These are phyloP conservation scores for Trisateles emortualis DNA, from an alignment of 2,888 invertebrate genomes.

Conservation along the genomic window DNA sequence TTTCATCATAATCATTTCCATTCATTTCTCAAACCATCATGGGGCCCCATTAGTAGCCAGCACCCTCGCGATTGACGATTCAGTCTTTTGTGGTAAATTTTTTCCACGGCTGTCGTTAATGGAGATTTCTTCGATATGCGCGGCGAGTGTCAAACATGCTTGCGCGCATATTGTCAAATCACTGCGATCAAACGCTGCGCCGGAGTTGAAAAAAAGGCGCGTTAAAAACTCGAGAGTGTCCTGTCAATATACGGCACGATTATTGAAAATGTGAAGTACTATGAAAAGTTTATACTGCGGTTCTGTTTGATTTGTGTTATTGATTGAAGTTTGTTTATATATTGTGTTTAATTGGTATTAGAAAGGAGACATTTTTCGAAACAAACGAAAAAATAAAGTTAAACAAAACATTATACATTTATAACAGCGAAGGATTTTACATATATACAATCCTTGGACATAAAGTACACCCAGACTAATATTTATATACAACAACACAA, in stretches of 20 bases:
- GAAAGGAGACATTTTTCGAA: background rate
- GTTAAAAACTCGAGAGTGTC: conserved; percentile 61
- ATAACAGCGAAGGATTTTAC: too few species aligned
- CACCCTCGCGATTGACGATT: conserved; percentile 82
- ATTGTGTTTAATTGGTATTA: conserved; percentile 9
- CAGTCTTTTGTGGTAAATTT: conserved; percentile 78
- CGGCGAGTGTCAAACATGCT: conserved; percentile 74
- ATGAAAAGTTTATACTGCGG: conserved; percentile 49
- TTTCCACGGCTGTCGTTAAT: conserved; percentile 81
- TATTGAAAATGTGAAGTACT: conserved; percentile 60
- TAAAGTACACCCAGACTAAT: too few species aligned
- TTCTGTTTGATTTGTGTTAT: conserved; percentile 28
- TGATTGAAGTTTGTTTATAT: conserved; percentile 28
- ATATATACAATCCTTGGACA: too few species aligned
- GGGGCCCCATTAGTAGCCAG: conserved; percentile 79
- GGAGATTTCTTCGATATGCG: conserved; percentile 78
- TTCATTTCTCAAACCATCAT: conserved; percentile 38
- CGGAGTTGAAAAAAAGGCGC: conserved; percentile 53
- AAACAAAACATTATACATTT: too few species aligned
- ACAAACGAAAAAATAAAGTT: too few species aligned
- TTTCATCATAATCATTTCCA: conserved; percentile 34
- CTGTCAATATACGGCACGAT: conserved; percentile 71
- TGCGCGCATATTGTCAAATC: conserved; percentile 77
- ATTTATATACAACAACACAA: too few species aligned
- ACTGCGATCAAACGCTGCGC: conserved; percentile 77